Evolutionary conservation across 2,113 vertebrate species (phyloP).

Genomic region (Mastomys natalensis): DNA sequence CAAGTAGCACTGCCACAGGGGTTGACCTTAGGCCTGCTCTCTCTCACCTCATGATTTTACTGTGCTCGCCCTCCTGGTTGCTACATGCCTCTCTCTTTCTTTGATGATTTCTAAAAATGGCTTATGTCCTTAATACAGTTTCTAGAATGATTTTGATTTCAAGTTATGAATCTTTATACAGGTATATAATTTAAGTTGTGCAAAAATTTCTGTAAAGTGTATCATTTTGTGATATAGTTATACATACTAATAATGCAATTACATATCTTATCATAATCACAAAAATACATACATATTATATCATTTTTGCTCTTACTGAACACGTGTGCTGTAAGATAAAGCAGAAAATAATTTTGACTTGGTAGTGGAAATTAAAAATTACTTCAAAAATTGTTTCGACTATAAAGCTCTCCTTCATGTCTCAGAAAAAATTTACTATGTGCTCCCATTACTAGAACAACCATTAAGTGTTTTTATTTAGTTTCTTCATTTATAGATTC

Average conservation of each 20-base stretch:
- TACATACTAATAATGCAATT: constrained; percentile 77
- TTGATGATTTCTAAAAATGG: background rate
- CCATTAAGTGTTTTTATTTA: constrained; percentile 30
- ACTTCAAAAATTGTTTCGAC: constrained; percentile 27
- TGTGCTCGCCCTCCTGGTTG: background rate
- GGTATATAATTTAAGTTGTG: background rate
- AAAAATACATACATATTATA: constrained; percentile 37
- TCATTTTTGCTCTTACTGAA: constrained; percentile 24
- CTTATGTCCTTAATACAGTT: constrained; percentile 17
- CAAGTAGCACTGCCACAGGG: no score
- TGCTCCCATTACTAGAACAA: background rate
- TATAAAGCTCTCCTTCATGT: constrained; percentile 20
- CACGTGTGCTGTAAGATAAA: constrained; percentile 39
- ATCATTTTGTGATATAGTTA: constrained; percentile 73
- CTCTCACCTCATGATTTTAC: background rate
- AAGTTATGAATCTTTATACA: constrained; percentile 45
- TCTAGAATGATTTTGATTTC: constrained; percentile 46
- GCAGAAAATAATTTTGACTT: constrained; percentile 29
- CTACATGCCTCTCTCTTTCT: background rate
- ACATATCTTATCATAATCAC: constrained; percentile 66
- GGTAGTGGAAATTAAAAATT: constrained; percentile 24
- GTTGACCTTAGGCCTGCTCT: background rate
- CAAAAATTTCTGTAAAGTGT: constrained; percentile 29
- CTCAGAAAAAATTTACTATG: constrained; percentile 37
- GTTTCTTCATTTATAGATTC: background rate